Base-by-base conservation (phyloP, 2,797 vertebrate species). In the Enteromius mattozi region DNA sequence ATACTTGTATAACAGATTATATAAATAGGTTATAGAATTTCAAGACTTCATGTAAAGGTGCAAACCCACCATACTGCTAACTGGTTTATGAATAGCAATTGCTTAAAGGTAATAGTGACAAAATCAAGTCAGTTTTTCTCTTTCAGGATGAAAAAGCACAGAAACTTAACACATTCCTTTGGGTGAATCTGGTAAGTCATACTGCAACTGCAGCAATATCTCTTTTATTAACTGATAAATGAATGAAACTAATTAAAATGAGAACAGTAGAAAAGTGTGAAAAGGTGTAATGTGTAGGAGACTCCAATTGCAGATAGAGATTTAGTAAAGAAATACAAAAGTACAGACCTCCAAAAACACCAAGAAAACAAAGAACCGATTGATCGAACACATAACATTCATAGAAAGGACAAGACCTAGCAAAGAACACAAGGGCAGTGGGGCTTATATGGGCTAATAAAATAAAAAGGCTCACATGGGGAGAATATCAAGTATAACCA, bases 81-180 rank as follows among this genome's bases (percentile, higher is more conserved):
- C 3, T 12, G 4, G 9, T 54, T 75, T 51, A 21, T 51, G 17
- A 74, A 49, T 74, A 19, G 24, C 7, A 19, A 51, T 33, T 74
- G 16, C 8, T 51, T 30, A 3, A 45, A 30, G 42, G 7, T 74
- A 49, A 74, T 71, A 7, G 3, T 30, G 27, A 6, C 24, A 16
- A 42, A 45, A 80, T 66, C 17, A 47, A 6, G 1, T 45, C 0
- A 13, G 2, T 35, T 12, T 49, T 16, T 83, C 12, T 84, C 40
- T 84, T 86, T 74, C 66, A 95, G 94, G 82, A 95, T 90, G 93
- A 94, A 88, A 94, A 94, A 85, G 79, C 90, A 45, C 94, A 95
- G 82, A 56, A 94, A 35, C 75, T 95, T 49, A 93, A 87, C 19
- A 92, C 94, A 1, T 95, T 86, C 65, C 88, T 94, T 35, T 95